These are phyloP conservation scores for human DNA, from an alignment of 2,113 vertebrate genomes.

Conservation along the genomic window DNA sequence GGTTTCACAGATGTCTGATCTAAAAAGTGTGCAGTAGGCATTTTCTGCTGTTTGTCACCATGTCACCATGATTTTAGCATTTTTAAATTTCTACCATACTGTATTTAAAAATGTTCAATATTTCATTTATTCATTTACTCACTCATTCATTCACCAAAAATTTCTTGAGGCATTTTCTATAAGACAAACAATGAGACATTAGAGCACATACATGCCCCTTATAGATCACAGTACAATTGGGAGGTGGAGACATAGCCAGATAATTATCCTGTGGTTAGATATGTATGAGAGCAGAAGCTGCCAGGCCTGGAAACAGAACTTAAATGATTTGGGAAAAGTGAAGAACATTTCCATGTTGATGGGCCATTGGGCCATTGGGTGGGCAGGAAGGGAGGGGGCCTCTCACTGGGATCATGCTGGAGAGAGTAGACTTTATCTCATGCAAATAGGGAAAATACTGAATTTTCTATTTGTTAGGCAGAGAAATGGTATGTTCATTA, in stretches of 20 bases:
- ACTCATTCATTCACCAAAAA: neutral
- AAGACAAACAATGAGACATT: neutral
- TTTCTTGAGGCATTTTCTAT: neutral
- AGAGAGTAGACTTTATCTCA: neutral
- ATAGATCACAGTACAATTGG: neutral
- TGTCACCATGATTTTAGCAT: neutral
- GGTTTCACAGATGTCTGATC: neutral
- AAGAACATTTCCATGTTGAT: neutral
- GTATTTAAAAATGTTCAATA: neutral
- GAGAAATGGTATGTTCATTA: neutral
- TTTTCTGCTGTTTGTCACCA: neutral
- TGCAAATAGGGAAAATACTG: neutral
- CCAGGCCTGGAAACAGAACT: neutral
- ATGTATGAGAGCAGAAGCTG: neutral
- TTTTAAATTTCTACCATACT: neutral
- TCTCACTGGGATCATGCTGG: neutral
- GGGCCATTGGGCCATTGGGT: neutral
- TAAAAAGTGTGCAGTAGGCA: neutral
- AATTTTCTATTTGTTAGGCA: neutral
- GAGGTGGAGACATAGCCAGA: neutral
- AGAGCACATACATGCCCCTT: neutral
- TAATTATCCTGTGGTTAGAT: neutral
- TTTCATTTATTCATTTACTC: neutral
- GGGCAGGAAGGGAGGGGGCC: accelerated
- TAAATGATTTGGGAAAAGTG: neutral